Evolutionary conservation across 2,113 vertebrate genomes (phyloP).

Genomic region (Chloropsis hardwickii): DNA sequence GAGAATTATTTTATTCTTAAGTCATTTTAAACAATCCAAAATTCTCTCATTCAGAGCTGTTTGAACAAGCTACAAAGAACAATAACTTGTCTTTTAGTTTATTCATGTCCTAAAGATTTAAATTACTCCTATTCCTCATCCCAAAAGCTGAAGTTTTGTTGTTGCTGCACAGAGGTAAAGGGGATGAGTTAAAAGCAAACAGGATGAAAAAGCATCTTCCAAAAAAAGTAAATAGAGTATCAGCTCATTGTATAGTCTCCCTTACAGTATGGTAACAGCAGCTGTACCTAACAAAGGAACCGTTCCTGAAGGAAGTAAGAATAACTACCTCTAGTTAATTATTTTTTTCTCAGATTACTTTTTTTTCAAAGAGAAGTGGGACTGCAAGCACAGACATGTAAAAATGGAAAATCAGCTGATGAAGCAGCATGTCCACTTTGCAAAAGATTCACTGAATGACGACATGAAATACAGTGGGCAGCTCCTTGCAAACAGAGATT

Average conservation of each 20-base stretch:
- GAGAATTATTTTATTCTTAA: background rate
- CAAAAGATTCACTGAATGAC: constrained; percentile 7
- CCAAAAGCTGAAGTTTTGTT: background rate
- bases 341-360: background rate
- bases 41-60: background rate
- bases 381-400: background rate
- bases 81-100: background rate
- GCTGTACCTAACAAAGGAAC: background rate
- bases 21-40: background rate
- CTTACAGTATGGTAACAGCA: background rate
- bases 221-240: background rate
- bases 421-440: background rate
- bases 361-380: background rate
- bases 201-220: background rate
- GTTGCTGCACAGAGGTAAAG: background rate
- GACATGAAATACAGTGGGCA: background rate
- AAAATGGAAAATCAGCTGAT: constrained; percentile 24
- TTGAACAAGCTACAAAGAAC: background rate
- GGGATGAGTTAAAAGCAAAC: background rate
- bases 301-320: background rate
- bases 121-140: background rate
- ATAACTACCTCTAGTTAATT: background rate
- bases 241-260: background rate
- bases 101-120: background rate
- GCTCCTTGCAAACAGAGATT: background rate